A percentile compares a stretch with the other conserved stretches of the same genome.
Conservation (phyloP, 1,140 invertebrate genomes). For the Thalassaphorura encarpata region DNA sequence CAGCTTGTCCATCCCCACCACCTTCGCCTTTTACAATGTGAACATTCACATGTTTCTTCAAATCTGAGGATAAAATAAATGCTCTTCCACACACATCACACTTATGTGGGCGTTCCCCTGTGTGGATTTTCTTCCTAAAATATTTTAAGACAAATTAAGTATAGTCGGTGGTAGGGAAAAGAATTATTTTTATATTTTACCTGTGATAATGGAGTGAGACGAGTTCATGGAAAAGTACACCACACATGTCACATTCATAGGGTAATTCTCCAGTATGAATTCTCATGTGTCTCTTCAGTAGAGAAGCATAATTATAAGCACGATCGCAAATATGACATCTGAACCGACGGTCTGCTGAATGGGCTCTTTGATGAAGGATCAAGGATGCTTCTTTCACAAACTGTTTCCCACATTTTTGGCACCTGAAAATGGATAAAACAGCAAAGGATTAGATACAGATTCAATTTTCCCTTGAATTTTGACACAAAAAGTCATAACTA, state of each 20-base stretch:
- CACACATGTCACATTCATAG: slow-evolving; percentile 22
- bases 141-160: slow-evolving; percentile 5
- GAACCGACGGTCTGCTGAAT: slow-evolving; percentile 25
- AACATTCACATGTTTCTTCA: slow-evolving; percentile 28
- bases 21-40: slow-evolving; percentile 1
- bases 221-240: slow-evolving; percentile 26
- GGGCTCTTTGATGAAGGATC: slow-evolving; percentile 24
- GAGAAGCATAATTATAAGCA: slow-evolving; percentile 31
- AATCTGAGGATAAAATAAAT: slow-evolving; percentile 29
- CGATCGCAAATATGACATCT: slow-evolving; percentile 23
- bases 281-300: slow-evolving; percentile 28
- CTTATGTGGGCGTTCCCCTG: slow-evolving; percentile 29
- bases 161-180: not conserved
- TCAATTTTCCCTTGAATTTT: not conserved
- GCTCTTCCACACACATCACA: slow-evolving; percentile 24
- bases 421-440: slow-evolving; percentile 16
- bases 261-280: slow-evolving; percentile 24
- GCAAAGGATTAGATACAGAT: not conserved
- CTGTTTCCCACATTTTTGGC: slow-evolving; percentile 24
- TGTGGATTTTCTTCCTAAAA: slow-evolving; percentile 32
- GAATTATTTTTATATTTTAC: slow-evolving; percentile 3
- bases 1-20: not conserved
- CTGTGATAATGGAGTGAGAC: slow-evolving; percentile 30
- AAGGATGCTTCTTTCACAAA: slow-evolving; percentile 24
- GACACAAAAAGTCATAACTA: too few species aligned